Evolutionary conservation across 2,888 invertebrate genomes (phyloP).

Genomic region (Helicoverpa assulta): DNA sequence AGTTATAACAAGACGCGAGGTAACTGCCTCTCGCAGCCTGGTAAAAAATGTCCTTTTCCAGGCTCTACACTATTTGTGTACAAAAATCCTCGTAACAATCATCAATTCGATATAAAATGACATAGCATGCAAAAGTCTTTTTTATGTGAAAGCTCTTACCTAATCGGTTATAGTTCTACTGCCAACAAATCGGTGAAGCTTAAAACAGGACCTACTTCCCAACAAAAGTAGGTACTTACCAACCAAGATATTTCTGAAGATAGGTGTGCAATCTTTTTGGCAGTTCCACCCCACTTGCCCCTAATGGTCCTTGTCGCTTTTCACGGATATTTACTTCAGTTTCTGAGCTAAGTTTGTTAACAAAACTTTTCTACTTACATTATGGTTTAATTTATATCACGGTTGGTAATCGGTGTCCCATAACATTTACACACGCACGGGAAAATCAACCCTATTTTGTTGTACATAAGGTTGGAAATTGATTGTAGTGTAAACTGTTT

Average conservation of each 20-base stretch:
- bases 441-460: slow-evolving; percentile 13
- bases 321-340: slow-evolving; percentile 67
- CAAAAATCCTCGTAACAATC: too few species aligned
- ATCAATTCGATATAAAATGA: too few species aligned
- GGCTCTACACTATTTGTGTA: too few species aligned
- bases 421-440: slow-evolving; percentile 9
- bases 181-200: neutral
- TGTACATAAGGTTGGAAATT: slow-evolving; percentile 1
- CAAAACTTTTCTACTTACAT: slow-evolving; percentile 63
- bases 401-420: slow-evolving; percentile 24
- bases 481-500: slow-evolving; percentile 16
- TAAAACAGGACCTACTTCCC: slow-evolving; percentile 6
- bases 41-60: too few species aligned
- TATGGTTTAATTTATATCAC: slow-evolving; percentile 60
- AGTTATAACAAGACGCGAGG: too few species aligned
- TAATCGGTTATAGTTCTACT: slow-evolving; percentile 7
- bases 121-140: too few species aligned
- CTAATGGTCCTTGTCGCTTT: slow-evolving; percentile 66
- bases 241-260: slow-evolving; percentile 50
- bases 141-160: too few species aligned
- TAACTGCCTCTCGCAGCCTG: too few species aligned
- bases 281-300: slow-evolving; percentile 63
- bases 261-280: slow-evolving; percentile 57
- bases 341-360: slow-evolving; percentile 60
- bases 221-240: slow-evolving; percentile 16